Evolutionary conservation across 2,797 vertebrate species (phyloP), one percentile per base, ranked within the genome.

Genomic region (Microctenopoma lineatum): DNA sequence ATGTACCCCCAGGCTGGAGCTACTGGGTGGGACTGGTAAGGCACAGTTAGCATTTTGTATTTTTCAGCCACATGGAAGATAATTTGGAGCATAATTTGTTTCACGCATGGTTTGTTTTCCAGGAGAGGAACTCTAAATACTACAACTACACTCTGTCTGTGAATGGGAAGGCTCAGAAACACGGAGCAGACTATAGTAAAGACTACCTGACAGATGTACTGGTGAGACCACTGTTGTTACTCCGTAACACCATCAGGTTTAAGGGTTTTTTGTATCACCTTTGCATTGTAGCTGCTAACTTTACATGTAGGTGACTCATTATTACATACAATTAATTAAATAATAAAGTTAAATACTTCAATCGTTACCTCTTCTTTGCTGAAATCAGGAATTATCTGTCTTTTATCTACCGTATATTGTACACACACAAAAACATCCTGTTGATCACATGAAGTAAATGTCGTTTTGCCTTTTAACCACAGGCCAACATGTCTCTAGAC

Each of bases 71-170:
- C n/a, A n/a, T n/a, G n/a, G n/a, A n/a, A n/a, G n/a, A n/a, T n/a
- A n/a, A n/a, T n/a, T n/a, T n/a, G n/a, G n/a, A 21, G 38, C 9
- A 13, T 13, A 39, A 2, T 39, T 39, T 3, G 41, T n/a, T 3
- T 44, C 15, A 5, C 15, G 7, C 0, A 7, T 45, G 39, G 39
- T 41, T 41, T 41, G 15, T 71, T 59, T 75, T 87, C 16, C 75
- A 99, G 98, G 97, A 97, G 79, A 97, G 95, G 82, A 99, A 99
- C 91, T 98, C 97, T 0, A 98, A 98, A 63, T 99, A 99, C 71
- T 99, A 99, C 88, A 99, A 99, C 90, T 99, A 99, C 57, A 98
- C 96, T 0, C 95, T 99, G 59, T 99, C 98, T 1, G 94, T 97
- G 75, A 98, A 99, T 0, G 98, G 98, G 12, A 95, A 94, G 84